Base-by-base conservation (phyloP, 2,888 invertebrate genomes). In the Autographa pulchrina region DNA sequence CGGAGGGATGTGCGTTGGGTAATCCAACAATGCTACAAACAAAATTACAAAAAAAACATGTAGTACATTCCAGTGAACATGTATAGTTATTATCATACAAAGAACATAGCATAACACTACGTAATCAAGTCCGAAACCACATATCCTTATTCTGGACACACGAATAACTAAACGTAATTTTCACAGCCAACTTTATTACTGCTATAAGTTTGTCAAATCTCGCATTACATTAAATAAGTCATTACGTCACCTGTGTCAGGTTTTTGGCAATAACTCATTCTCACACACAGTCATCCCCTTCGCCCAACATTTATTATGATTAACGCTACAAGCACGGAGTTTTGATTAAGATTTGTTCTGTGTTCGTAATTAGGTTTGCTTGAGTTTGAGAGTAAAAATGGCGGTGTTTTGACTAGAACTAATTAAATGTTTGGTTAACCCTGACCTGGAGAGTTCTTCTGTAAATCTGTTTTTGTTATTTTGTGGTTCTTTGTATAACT, bases 111-210 rank as follows among this genome's bases (percentile, higher is more conserved):
- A 41, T 14, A 14, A 54, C 18, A 31, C 31, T 56, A 18, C 54
- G 13, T 31, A 14, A 41, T 54, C 20, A 16, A 18, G 38, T 68
- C 65, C 64, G 67, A 35, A 35, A n/a, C 65, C 32, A 43, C 69
- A 62, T 70, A 65, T 65, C 77, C 75, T 79, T 76, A 79, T 67
- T 72, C 74, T 74, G 78, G 80, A 76, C 75, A 88, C 90, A 87
- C 72, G 78, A 78, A 87, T 85, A 85, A 91, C 90, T 87, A 83
- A 88, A 86, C 86, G 75, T 74, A 86, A 89, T 90, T 90, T 84
- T 75, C 78, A 75, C 65, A 77, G 70, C 76, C 81, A 89, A 90
- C 84, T 89, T 90, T 85, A 88, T 89, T 88, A 87, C 84, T 66
- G 78, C 72, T 84, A 80, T 83, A 88, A 87, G 85, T 86, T 87